Base-by-base conservation (phyloP, 2,888 invertebrate species). In the Trichacis sp. region DNA sequence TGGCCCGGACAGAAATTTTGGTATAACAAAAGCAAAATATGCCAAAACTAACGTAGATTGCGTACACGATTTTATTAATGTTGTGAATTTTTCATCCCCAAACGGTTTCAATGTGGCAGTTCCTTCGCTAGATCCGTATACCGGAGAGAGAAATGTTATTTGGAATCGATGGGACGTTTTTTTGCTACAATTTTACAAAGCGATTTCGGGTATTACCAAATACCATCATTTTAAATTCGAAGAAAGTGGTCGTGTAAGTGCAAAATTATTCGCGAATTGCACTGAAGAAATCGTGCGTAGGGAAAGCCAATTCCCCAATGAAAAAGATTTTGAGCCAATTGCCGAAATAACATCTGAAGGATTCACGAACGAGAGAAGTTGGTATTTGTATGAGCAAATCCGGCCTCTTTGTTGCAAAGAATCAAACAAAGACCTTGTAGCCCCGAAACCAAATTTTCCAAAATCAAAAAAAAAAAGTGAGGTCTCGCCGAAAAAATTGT, bases 211-310 rank as follows among this genome's bases (percentile, higher is more conserved):
- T 1, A n/a, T 45, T 20, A 45, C 45, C 8, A 17, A 45, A 9
- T 45, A 45, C 17, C 48, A 48, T n/a, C 48, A 48, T 29, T 48
- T 48, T 30, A 4, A 1, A 9, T 48, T 29, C n/a, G 18, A 12
- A 8, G 1, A 72, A 1, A 49, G 63, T 0, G 52, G 64, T 2
- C 79, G 79, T 57, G 76, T 78, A 1, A 1, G 78, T 77, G 6
- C 76, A 77, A 33, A 51, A 70, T 14, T 15, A 8, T 24, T 24
- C 24, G 24, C 24, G 3, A 8, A 24, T 24, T n/a, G n/a, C n/a
- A n/a, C n/a, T n/a, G n/a, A n/a, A n/a, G n/a, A n/a, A n/a, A n/a
- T n/a, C n/a, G n/a, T n/a, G n/a, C n/a, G n/a, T n/a, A n/a, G n/a
- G n/a, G n/a, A n/a, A n/a, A n/a, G n/a, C n/a, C n/a, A n/a, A n/a